Evolutionary conservation across 2,888 invertebrate genomes (phyloP), one percentile per base, ranked within the genome.

Genomic region (Tachina grossa): DNA sequence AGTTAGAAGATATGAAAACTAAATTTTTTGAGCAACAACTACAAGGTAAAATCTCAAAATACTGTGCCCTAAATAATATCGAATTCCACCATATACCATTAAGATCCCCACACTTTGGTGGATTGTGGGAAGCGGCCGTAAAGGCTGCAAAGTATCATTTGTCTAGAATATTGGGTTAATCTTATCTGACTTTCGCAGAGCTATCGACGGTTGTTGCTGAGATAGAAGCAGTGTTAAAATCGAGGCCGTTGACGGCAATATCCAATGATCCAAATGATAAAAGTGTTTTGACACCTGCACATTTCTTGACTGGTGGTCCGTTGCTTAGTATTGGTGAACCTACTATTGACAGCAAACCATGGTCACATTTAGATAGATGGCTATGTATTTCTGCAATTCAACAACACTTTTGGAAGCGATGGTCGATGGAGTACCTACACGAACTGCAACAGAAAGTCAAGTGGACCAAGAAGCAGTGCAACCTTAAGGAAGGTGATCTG

Each of bases 201-300:
- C 76, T 86, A 1, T 16, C 59, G 16, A 84, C 87, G 13, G 76
- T 85, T 3, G 53, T 69, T 13, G 74, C 55, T 11, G 83, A 83
- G 68, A 41, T 74, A 4, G 83, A 78, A 59, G 79, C 84, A 14
- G 43, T 63, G 2, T 66, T 88, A 13, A 88, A 88, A 53, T 87
- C 88, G 9, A 61, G 86, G 14, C 88, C 87, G 0, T 55, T 88
- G 16, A 79, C 84, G 8, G 61, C 81, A 10, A 47, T 80, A 51
- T 84, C 83, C 13, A 61, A 83, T 8, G 84, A 87, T 65, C 86
- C 88, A 16, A 87, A 87, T 65, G 84, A 88, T 71, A 61, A 81
- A 45, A 51, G 65, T 22, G 84, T 85, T 0, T 61, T 87, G 2
- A 87, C 85, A 10, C 87, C 88, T 1, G 87, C 79, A 9, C 85